phyloP scores from a whole-genome alignment of 1,140 invertebrate species.

The Solenopsis invicta region DNA sequence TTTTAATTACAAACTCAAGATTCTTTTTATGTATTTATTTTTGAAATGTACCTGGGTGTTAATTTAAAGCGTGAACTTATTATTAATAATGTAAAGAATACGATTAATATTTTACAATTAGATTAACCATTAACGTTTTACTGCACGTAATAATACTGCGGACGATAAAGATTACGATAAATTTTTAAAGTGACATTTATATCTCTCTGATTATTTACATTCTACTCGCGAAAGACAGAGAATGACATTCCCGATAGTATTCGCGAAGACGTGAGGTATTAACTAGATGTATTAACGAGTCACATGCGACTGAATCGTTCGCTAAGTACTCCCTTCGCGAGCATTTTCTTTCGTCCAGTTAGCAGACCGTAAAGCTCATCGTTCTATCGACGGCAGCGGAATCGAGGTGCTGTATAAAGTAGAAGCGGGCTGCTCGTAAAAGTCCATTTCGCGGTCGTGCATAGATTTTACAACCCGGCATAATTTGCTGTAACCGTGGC shows the following conservation, averaged over 20 bases:
- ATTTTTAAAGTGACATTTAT: conserved; percentile 13
- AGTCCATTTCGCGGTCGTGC: conserved; percentile 46
- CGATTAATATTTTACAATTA: background rate
- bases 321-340: background rate
- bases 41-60: background rate
- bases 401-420: conserved; percentile 6
- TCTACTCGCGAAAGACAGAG: background rate
- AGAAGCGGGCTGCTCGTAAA: conserved; percentile 58
- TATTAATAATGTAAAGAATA: background rate
- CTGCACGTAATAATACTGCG: background rate
- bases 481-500: conserved; percentile 75
- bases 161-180: background rate
- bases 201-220: background rate
- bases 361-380: conserved; percentile 32
- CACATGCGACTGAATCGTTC: background rate
- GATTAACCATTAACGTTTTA: background rate
- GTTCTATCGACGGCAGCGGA: background rate
- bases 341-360: background rate
- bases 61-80: background rate
- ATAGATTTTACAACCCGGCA: conserved; percentile 68
- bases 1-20: too few relatives aligned
- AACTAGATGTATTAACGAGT: too few relatives aligned
- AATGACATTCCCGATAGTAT: background rate
- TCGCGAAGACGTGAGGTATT: background rate
- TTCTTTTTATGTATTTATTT: background rate